Evolutionary conservation across 2,888 invertebrate genomes (phyloP), one percentile per base, ranked within the genome.

Genomic region (Dolichomitus sp.): DNA sequence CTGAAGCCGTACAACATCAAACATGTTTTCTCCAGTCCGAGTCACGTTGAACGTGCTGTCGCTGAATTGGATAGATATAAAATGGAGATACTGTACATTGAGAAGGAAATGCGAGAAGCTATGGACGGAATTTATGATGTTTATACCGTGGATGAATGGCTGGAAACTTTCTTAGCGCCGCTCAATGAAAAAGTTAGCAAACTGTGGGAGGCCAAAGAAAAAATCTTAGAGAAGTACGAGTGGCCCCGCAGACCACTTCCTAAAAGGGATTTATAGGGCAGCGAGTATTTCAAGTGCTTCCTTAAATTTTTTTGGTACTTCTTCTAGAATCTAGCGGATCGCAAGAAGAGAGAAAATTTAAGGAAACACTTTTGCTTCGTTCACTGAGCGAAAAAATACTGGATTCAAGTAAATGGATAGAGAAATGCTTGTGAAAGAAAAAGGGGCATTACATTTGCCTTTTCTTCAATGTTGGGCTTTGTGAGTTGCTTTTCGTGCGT

Each of bases 201-300:
- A 37, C 84, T 94, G 48, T 93, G 93, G 91, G 91, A 93, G 19
- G 93, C 93, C 23, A 94, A 93, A 76, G 93, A 95, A 76, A 93
- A 91, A 80, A 90, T 95, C 76, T 89, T 95, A 19, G 90, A 93
- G 7, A 94, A 92, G 82, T 93, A 93, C 63, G 88, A 92, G 23
- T 95, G 95, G 95, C 95, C 95, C 1, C 93, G 94, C 80, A 92
- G 95, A 87, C 95, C 95, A 4, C 88, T 95, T n/a, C 81, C 75
- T 11, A 91, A 90, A 52, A 7, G 23, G 7, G 52, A 52, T 19
- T 52, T 52, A 11, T 52, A 52, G 52, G 17, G 17, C n/a, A 9
- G 50, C 50, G 45, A 45, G 37, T n/a, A 45, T 14, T 45, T 45
- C 5, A 45, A 45, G 45, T 37, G 37, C 37, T 37, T 37, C 48